Base-by-base conservation (phyloP, 2,888 invertebrate species). In the Mesorhabditis sp. region DNA sequence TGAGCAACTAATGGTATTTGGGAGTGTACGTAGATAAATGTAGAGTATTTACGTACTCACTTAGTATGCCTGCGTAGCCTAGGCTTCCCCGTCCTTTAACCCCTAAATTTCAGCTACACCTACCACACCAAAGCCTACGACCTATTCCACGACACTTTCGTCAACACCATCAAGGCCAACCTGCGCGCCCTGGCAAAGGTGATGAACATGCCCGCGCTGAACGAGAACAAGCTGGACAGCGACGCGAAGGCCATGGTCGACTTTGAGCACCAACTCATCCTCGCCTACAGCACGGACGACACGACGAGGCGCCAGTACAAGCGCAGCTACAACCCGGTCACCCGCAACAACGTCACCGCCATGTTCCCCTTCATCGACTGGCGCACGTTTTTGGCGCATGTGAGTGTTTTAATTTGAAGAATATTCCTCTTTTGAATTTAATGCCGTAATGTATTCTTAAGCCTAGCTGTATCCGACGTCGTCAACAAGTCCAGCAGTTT, bases 241-340 rank as follows among this genome's bases (percentile, higher is more conserved):
- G 78, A 77, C 61, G 74, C 80, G 13, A 62, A 64, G 5, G 77
- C 68, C 6, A 72, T 84, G 4, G 70, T 81, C 58, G 63, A 82
- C 13, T 68, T 83, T 43, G 83, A 83, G 67, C 77, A 74, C 45
- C 10, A 63, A 5, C 72, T 83, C 15, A 83, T 82, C 2, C 78
- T 69, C 0, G 67, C 68, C 2, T 76, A 79, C 73, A 50, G 76
- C 64, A 78, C 80, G 13, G 75, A 76, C 65, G 78, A 80, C 50
- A 78, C 76, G 4, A 74, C 76, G 44, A 71, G 82, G n/a, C 70
- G 83, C 45, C 72, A 82, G 66, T 81, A 73, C 66, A 72, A 75
- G 4, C 67, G 82, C 62, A 75, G 71, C 62, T 80, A 81, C 76
- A 81, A 79, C 63, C 80, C 76, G 44, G 75, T 72, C 65, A 75